phyloP scores from a whole-genome alignment of 2,888 invertebrate species.

The Crematogaster levior region DNA sequence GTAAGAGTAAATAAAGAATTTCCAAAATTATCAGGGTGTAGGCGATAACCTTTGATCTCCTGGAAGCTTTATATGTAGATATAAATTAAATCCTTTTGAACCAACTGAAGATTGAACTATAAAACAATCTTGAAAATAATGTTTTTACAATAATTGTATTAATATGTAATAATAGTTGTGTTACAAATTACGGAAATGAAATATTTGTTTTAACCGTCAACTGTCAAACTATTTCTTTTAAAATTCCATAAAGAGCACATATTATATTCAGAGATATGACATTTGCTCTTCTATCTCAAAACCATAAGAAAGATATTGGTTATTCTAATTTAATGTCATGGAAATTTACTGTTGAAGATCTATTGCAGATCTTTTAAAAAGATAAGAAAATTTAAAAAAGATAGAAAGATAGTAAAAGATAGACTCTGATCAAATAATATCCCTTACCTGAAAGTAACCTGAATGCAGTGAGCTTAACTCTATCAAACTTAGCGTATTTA shows the following conservation, averaged over 20 bases:
- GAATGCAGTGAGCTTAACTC: conserved; percentile 52
- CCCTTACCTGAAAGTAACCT: conserved; percentile 56
- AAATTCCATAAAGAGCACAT: background rate
- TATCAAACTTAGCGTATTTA: conserved; percentile 69
- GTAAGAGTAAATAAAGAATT: conserved; percentile 22
- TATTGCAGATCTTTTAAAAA: background rate
- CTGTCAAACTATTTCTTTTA: background rate
- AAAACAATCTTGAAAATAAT: background rate
- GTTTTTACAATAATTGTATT: background rate
- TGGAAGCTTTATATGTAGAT: background rate
- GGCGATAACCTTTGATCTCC: no score
- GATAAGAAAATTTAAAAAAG: background rate
- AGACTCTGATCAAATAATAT: background rate
- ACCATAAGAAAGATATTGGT: conserved; percentile 17
- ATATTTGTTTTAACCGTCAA: background rate
- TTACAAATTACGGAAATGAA: conserved; percentile 16
- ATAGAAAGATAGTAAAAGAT: background rate
- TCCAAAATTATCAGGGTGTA: background rate
- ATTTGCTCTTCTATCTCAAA: conserved; percentile 33
- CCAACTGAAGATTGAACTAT: background rate
- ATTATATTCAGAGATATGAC: conserved; percentile 20
- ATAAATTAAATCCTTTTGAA: background rate
- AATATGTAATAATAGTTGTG: background rate
- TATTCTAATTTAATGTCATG: conserved; percentile 21
- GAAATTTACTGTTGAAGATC: background rate